phyloP scores from a whole-genome alignment of 2,113 vertebrate species.

The rabbit (Oryctolagus cuniculus) region mOryCun1.1 NC_091435.1:74653001-74653500 shows the following conservation, averaged over 20 bases:
- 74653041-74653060: neutral
- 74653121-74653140: neutral
- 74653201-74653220: neutral
- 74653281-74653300: neutral
- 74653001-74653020: neutral
- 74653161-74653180: neutral
- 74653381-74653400: neutral
- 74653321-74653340: neutral
- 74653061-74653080: neutral
- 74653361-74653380: neutral
- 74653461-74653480: conserved; percentile 27
- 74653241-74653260: neutral
- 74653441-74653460: neutral
- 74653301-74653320: neutral
- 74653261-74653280: neutral
- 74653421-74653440: neutral
- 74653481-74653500: neutral
- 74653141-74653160: neutral
- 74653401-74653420: neutral
- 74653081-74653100: neutral
- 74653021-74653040: neutral
- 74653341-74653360: neutral
- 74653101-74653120: neutral
- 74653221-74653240: neutral
- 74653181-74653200: neutral